Percentiles rank a stretch among this genome's conserved stretches.
phyloP scores from a whole-genome alignment of 2,888 invertebrate genomes.

The Lochmaea crataegi region DNA sequence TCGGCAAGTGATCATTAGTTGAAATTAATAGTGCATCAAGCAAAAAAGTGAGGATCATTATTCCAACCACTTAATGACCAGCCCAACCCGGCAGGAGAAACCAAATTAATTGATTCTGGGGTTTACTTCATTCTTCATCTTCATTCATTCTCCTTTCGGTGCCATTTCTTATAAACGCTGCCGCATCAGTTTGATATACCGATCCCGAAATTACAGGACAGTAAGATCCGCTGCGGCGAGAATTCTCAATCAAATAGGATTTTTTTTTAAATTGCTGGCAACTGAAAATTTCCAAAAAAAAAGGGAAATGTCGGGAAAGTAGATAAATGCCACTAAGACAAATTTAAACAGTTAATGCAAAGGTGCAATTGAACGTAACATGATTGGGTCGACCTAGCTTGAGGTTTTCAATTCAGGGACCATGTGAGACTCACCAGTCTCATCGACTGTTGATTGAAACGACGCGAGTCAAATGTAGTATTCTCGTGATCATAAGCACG shows the following conservation, averaged over 20 bases:
- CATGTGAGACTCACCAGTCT: too few relatives aligned
- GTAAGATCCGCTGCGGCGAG: background rate
- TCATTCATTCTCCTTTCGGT: slow-evolving; percentile 15
- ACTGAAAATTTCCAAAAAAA: too few relatives aligned
- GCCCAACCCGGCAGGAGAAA: slow-evolving; percentile 21
- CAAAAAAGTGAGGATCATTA: slow-evolving; percentile 22
- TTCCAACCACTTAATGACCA: slow-evolving; percentile 21
- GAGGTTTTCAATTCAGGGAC: too few relatives aligned
- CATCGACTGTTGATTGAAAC: too few relatives aligned
- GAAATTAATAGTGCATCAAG: slow-evolving; percentile 22
- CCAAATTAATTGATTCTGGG: slow-evolving; percentile 19
- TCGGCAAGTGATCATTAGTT: slow-evolving; percentile 10
- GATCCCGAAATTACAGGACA: slow-evolving; percentile 13
- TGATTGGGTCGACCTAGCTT: too few relatives aligned
- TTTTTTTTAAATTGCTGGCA: background rate
- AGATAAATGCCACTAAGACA: too few relatives aligned
- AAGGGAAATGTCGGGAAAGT: too few relatives aligned
- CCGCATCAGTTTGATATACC: slow-evolving; percentile 4
- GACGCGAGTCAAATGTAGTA: too few relatives aligned
- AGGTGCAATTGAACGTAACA: too few relatives aligned
- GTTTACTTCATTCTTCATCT: slow-evolving; percentile 21
- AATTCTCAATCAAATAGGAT: background rate
- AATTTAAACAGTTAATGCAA: too few relatives aligned
- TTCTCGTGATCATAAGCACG: too few relatives aligned
- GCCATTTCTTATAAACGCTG: slow-evolving; percentile 19